Base-by-base conservation (phyloP, 1,140 invertebrate species). In the Polyergus mexicanus region DNA sequence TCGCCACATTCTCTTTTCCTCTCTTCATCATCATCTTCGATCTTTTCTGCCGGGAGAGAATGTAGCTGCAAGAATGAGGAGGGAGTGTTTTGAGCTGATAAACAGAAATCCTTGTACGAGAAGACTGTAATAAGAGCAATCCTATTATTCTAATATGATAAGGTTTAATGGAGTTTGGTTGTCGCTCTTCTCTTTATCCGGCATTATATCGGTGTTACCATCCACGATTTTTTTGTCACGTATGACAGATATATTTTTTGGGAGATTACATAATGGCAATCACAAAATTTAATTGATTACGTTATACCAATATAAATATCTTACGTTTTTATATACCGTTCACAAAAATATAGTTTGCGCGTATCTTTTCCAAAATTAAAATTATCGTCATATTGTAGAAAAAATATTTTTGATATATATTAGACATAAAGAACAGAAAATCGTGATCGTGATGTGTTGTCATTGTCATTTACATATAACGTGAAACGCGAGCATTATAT, bases 11-110 rank as follows among this genome's bases (percentile, higher is more conserved):
- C 19, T 41, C 60, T 63, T 11, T 41, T 11, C 65, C n/a, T 84
- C 35, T 38, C 51, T 54, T 75, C 16, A 22, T 56, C 68, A 44
- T 78, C 60, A 60, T 66, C 62, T 56, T 75, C 78, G 71, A 58
- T 63, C 86, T 54, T 51, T 51, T 74, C 38, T 47, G 54, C 47
- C 32, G 25, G 32, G 60, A 60, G 41, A 69, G 28, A 80, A 62
- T 72, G 66, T 66, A 83, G 60, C 60, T 44, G 58, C 51, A 86
- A 84, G 84, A 87, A 86, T 22, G 63, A 88, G 65, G 84, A 84
- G 87, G 83, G 90, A 92, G 89, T 92, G 92, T 92, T 89, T 81
- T 56, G 38, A 47, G 83, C 91, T 92, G 92, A 92, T 92, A 92
- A 92, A 92, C 90, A 92, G 86, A 86, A 90, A 89, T 89, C 75